A percentile compares a stretch with the other conserved stretches of the same genome.
phyloP scores from a whole-genome alignment of 92 coral and sea anemone species.

The Epizoanthus rinbou region DNA sequence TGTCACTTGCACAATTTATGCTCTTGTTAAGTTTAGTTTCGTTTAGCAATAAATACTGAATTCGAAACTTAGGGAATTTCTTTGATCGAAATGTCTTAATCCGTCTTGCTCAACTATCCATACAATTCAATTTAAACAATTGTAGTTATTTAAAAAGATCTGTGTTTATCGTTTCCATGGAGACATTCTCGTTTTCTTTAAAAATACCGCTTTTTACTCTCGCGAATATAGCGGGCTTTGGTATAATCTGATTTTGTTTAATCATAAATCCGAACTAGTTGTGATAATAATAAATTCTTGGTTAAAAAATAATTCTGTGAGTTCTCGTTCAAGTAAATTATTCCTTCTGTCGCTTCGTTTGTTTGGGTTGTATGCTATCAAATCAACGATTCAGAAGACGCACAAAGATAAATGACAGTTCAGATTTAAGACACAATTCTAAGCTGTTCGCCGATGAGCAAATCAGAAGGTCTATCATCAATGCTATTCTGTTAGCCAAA shows the following conservation, averaged over 20 bases:
- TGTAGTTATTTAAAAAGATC: not conserved
- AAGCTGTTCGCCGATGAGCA: not conserved
- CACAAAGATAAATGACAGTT: not conserved
- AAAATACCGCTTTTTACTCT: not conserved
- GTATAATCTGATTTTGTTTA: not conserved
- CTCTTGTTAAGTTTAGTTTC: no score
- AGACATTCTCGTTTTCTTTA: slow-evolving; percentile 12
- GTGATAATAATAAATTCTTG: not conserved
- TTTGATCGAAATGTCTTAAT: not conserved
- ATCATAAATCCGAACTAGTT: no score
- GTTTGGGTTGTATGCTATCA: slow-evolving; percentile 1
- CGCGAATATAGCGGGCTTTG: not conserved
- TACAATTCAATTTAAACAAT: not conserved
- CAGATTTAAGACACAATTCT: not conserved
- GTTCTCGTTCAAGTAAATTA: not conserved
- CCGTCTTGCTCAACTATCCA: not conserved
- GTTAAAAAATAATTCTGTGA: not conserved
- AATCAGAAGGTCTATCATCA: no score
- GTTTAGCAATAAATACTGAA: no score
- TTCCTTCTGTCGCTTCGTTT: not conserved
- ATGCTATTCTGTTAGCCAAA: not conserved
- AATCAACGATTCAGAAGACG: not conserved
- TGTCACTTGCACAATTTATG: no score
- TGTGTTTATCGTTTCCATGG: slow-evolving; percentile 33
- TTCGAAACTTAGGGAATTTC: not conserved